phyloP scores from a whole-genome alignment of 1,140 invertebrate species.

The Anastrepha ludens region DNA sequence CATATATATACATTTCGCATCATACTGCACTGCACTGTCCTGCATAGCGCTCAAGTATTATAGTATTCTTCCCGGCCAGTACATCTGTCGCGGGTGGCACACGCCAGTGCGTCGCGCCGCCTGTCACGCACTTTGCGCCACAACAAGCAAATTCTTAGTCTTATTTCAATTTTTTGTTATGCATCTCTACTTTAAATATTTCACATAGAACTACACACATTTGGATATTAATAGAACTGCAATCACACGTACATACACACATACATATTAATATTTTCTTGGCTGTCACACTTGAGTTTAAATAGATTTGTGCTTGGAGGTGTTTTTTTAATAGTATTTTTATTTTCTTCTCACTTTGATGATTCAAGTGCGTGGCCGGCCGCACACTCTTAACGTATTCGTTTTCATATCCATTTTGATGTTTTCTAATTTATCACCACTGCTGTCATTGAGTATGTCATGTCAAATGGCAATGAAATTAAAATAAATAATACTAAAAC shows the following conservation, averaged over 20 bases:
- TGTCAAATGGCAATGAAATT: slow-evolving; percentile 44
- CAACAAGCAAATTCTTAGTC: not conserved
- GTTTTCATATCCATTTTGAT: slow-evolving; percentile 29
- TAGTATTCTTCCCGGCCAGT: not conserved
- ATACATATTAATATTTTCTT: slow-evolving; percentile 36
- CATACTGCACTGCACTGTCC: no score
- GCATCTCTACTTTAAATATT: slow-evolving; percentile 39
- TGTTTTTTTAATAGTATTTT: slow-evolving; percentile 14
- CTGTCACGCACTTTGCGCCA: not conserved
- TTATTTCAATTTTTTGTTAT: not conserved
- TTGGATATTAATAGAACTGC: not conserved
- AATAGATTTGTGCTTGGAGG: not conserved
- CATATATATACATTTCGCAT: no score
- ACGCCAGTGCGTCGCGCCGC: slow-evolving; percentile 18
- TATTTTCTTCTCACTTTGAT: not conserved
- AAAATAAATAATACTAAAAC: slow-evolving; percentile 30
- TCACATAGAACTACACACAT: not conserved
- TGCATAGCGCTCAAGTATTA: no score
- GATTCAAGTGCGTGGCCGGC: slow-evolving; percentile 41
- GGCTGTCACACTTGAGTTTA: slow-evolving; percentile 6
- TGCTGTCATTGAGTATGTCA: slow-evolving; percentile 15
- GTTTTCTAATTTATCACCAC: not conserved
- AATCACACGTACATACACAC: not conserved
- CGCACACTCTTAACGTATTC: not conserved
- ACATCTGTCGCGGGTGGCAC: slow-evolving; percentile 7